Conservation (phyloP, 2,797 vertebrate genomes). For the Ataeniobius toweri region DNA sequence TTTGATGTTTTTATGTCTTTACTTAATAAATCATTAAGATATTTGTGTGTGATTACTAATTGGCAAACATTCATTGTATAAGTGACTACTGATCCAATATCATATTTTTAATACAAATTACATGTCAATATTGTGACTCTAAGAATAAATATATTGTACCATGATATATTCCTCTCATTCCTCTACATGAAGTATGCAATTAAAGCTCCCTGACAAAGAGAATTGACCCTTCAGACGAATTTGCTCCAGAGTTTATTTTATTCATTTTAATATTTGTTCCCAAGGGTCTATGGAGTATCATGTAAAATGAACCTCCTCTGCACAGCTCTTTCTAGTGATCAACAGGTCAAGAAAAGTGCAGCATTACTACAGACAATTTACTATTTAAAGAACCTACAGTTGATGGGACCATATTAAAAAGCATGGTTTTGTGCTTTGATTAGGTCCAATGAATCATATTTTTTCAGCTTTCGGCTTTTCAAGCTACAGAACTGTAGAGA, state of each 20-base stretch:
- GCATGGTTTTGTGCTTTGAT: neutral
- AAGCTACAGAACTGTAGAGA: neutral
- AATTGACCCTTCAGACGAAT: too few species aligned
- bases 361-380: neutral
- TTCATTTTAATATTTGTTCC: neutral
- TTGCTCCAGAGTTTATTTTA: neutral
- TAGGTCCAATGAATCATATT: neutral
- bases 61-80: too few species aligned
- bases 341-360: neutral
- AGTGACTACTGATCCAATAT: too few species aligned
- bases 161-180: too few species aligned
- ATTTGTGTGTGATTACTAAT: too few species aligned
- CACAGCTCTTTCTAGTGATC: neutral
- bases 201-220: too few species aligned
- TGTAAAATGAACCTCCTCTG: neutral
- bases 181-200: too few species aligned
- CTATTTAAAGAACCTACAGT: neutral
- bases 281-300: neutral
- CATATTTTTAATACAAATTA: too few species aligned
- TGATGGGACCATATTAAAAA: neutral
- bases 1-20: too few species aligned
- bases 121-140: too few species aligned
- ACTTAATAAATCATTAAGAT: too few species aligned
- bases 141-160: too few species aligned
- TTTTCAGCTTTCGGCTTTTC: neutral